Conservation (phyloP, 2,113 vertebrate genomes). For the Melanostigma gelatinosum region DNA sequence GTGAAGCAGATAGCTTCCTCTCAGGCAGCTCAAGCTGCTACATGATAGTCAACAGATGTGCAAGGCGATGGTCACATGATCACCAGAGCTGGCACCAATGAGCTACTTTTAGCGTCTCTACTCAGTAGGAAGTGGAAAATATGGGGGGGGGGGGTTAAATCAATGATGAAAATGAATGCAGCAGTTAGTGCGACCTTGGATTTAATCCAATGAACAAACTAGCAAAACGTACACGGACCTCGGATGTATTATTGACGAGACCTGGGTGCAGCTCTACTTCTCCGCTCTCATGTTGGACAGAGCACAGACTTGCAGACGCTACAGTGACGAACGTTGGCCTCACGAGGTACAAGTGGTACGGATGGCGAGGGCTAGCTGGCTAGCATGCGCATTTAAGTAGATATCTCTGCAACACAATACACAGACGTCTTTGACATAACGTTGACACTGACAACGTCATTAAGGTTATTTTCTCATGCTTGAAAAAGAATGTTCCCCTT, state of each 20-base stretch:
- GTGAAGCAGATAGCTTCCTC: background rate
- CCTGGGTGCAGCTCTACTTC: too few species aligned
- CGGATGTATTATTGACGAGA: too few species aligned
- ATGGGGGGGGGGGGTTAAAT: background rate
- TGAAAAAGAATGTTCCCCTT: conserved; percentile 8
- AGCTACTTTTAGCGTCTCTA: background rate
- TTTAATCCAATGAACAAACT: too few species aligned
- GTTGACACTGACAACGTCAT: background rate
- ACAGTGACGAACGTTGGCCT: background rate
- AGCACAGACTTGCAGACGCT: too few species aligned
- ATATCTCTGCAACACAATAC: too few species aligned
- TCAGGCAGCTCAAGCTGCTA: background rate
- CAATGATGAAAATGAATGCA: background rate
- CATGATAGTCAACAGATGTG: background rate
- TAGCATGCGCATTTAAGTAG: too few species aligned
- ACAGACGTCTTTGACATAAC: too few species aligned
- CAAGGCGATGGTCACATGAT: background rate
- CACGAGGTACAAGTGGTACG: background rate
- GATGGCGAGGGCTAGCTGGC: background rate
- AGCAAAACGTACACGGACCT: too few species aligned
- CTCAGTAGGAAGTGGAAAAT: background rate
- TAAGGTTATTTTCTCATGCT: background rate
- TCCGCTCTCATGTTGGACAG: too few species aligned
- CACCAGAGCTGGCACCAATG: too few species aligned
- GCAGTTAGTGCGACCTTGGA: too few species aligned